These are phyloP conservation scores for Cephalophus harveyi DNA, from an alignment of 2,113 vertebrate species.

Conservation along the genomic window DNA sequence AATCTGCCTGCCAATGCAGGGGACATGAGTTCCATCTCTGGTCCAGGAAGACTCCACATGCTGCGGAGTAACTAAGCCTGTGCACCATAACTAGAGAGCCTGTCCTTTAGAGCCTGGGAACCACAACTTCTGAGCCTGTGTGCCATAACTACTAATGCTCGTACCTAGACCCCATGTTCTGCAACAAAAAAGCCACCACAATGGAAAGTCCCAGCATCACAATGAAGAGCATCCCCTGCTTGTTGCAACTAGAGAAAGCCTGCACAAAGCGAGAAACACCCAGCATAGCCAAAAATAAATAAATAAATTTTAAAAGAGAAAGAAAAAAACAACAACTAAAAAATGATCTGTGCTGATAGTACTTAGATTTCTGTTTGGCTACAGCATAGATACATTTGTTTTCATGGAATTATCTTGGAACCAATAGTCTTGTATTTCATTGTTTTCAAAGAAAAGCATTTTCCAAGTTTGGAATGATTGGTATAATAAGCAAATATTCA, in stretches of 20 bases:
- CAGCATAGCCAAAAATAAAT: neutral
- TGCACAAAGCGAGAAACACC: neutral
- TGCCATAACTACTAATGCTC: neutral
- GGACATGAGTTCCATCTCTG: neutral
- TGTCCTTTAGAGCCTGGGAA: accelerated
- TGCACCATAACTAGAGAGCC: neutral
- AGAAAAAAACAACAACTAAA: neutral
- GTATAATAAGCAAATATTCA: neutral
- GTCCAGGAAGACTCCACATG: neutral
- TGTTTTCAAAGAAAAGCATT: neutral
- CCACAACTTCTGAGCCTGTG: neutral
- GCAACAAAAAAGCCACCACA: neutral
- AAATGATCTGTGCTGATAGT: neutral
- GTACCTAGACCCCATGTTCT: neutral
- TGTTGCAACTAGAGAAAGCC: neutral
- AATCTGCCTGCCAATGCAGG: neutral
- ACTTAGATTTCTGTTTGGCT: neutral
- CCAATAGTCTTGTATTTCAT: neutral
- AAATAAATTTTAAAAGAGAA: neutral
- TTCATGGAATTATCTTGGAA: neutral
- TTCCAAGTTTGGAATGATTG: neutral
- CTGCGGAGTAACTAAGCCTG: neutral
- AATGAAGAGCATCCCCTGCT: neutral
- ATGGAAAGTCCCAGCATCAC: neutral
- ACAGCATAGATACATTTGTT: neutral